phyloP scores from a whole-genome alignment of 2,113 vertebrate genomes.

The Rhabdornis inornatus region DNA sequence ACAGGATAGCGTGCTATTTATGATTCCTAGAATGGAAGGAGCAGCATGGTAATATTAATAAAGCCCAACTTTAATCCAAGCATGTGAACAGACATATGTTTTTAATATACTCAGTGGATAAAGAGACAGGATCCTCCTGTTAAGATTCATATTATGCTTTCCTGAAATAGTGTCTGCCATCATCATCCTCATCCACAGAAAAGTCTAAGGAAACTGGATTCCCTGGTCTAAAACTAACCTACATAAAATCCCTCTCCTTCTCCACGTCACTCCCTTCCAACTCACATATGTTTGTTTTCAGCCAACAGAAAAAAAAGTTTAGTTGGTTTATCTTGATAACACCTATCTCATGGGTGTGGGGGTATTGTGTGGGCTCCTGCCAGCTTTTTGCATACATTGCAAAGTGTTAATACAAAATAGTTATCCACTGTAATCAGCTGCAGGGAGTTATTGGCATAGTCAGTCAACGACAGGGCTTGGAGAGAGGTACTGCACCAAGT shows the following conservation, averaged over 20 bases:
- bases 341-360: not conserved
- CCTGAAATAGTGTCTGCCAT: not conserved
- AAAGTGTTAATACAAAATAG: not conserved
- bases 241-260: not conserved
- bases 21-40: not conserved
- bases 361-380: not conserved
- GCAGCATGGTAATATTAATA: not conserved
- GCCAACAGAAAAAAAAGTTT: not conserved
- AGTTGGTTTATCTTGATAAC: not conserved
- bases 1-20: not conserved
- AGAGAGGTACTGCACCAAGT: not conserved
- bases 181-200: not conserved
- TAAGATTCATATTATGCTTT: not conserved
- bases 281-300: not conserved
- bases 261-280: not conserved
- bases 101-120: not conserved
- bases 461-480: not conserved
- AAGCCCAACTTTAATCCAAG: not conserved
- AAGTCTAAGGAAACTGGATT: not conserved
- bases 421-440: not conserved
- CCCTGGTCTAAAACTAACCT: not conserved
- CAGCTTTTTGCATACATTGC: not conserved
- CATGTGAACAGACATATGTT: not conserved
- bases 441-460: not conserved
- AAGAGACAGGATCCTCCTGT: not conserved